Conservation (phyloP, 1,140 invertebrate species). For the Tyrophagus putrescentiae region DNA sequence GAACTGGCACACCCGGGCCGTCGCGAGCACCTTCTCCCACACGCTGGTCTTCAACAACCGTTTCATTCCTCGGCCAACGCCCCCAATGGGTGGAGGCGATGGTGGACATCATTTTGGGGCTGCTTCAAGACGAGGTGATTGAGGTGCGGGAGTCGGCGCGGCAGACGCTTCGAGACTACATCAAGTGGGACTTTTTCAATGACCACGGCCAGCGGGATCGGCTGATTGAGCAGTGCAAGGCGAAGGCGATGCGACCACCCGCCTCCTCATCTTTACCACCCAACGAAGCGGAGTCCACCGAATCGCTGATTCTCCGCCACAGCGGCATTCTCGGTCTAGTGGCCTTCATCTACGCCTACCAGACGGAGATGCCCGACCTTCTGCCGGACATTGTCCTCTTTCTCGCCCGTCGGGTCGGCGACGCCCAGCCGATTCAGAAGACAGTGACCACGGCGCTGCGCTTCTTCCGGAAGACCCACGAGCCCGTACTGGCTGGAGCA, state of each 20-base stretch:
- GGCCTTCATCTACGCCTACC: too few species aligned
- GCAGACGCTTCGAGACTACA: constrained; percentile 61
- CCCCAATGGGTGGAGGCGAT: constrained; percentile 34
- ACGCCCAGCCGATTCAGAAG: too few species aligned
- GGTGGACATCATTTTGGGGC: constrained; percentile 30
- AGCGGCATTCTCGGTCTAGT: too few species aligned
- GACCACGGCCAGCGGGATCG: constrained; percentile 31
- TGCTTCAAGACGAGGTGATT: constrained; percentile 51
- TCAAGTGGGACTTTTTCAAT: constrained; percentile 64
- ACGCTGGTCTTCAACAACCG: constrained; percentile 69
- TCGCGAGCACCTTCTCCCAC: constrained; percentile 58
- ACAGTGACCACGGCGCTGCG: constrained; percentile 71
- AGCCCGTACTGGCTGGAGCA: constrained; percentile 78
- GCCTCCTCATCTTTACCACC: too few species aligned
- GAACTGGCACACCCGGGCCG: constrained; percentile 61
- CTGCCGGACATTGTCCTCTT: too few species aligned
- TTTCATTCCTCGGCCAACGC: constrained; percentile 48
- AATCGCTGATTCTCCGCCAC: too few species aligned
- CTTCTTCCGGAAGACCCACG: constrained; percentile 79
- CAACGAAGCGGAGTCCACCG: too few species aligned
- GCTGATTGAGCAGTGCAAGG: constrained; percentile 29
- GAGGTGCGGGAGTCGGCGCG: constrained; percentile 66
- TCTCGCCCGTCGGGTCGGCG: too few species aligned
- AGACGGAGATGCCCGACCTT: too few species aligned
- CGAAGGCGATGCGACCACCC: too few species aligned